phyloP scores from a whole-genome alignment of 1,140 invertebrate species.

The Hydropsyche tenuis region DNA sequence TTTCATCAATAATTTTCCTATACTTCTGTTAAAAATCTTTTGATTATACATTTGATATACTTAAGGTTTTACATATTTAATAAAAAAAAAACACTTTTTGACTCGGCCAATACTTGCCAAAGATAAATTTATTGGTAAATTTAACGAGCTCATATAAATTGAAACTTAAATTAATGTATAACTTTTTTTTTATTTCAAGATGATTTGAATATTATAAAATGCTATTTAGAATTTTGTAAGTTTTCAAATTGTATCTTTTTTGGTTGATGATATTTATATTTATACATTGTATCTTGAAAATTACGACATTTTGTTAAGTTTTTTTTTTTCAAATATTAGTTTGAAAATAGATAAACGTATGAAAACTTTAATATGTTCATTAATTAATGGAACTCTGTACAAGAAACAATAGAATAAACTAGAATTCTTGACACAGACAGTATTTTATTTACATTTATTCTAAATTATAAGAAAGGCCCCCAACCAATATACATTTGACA shows the following conservation, averaged over 20 bases:
- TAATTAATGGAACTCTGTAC: constrained; percentile 50
- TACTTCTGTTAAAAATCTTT: no score
- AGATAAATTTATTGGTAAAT: constrained; percentile 43
- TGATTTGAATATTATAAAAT: neutral
- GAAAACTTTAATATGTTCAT: constrained; percentile 34
- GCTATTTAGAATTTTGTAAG: neutral
- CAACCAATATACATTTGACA: constrained; percentile 97
- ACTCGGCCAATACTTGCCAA: constrained; percentile 49
- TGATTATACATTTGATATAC: no score
- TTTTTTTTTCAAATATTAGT: constrained; percentile 7
- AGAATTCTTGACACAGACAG: constrained; percentile 38
- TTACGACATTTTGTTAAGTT: constrained; percentile 24
- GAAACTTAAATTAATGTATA: no score
- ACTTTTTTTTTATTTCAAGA: no score
- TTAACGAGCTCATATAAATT: no score
- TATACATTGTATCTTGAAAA: neutral
- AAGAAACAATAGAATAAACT: constrained; percentile 50
- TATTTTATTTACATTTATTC: constrained; percentile 47
- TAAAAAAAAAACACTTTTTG: constrained; percentile 11
- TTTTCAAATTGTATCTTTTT: neutral
- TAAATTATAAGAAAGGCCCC: constrained; percentile 86
- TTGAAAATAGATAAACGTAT: neutral
- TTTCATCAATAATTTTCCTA: no score
- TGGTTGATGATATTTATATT: neutral
- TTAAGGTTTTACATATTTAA: no score